Evolutionary conservation across 2,888 invertebrate genomes (phyloP).

Genomic region (Monoplex corrugatus): DNA sequence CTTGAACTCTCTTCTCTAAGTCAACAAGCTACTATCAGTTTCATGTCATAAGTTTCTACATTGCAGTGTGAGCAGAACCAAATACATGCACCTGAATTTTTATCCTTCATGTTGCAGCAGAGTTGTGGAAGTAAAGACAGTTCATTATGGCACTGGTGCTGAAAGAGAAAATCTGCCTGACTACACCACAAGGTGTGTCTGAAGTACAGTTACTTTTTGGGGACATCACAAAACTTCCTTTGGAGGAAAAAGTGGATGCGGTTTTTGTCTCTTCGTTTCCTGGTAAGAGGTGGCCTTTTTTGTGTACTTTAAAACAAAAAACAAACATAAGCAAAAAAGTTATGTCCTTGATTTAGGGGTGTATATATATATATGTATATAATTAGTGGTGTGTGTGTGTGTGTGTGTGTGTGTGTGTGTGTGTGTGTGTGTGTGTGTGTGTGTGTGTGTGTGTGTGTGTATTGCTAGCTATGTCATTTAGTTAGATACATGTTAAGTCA

Average conservation of each 20-base stretch:
- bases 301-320: background rate
- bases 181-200: slow-evolving; percentile 69
- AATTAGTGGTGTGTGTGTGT: background rate
- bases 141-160: slow-evolving; percentile 61
- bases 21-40: too few relatives aligned
- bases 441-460: background rate
- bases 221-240: slow-evolving; percentile 76
- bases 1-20: too few relatives aligned
- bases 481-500: background rate
- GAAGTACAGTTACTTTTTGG: slow-evolving; percentile 77
- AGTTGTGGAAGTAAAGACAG: too few relatives aligned
- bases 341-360: too few relatives aligned
- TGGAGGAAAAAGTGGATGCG: slow-evolving; percentile 74
- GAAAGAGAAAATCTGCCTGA: slow-evolving; percentile 66
- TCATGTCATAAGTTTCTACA: too few relatives aligned
- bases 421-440: background rate
- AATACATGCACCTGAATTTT: too few relatives aligned
- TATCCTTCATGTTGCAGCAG: too few relatives aligned
- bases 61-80: too few relatives aligned
- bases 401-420: background rate
- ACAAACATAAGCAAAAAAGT: background rate
- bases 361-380: background rate
- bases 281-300: slow-evolving; percentile 62
- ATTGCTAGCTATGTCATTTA: background rate
- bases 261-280: slow-evolving; percentile 78